Evolutionary conservation across 2,113 vertebrate species (phyloP).

Genomic region (Melanerpes formicivorus): DNA sequence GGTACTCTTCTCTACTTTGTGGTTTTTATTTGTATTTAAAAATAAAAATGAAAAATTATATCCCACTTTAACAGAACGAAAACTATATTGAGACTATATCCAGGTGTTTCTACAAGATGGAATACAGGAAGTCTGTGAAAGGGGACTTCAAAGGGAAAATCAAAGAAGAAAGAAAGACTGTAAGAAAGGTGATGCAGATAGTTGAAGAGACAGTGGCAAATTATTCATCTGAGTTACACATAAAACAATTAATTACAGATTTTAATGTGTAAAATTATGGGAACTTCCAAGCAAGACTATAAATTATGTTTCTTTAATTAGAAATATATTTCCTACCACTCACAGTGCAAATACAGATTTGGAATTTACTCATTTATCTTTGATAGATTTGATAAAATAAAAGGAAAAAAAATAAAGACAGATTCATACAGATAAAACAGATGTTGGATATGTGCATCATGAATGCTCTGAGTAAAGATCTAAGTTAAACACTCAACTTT

Average conservation of each 20-base stretch:
- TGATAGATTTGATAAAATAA: not conserved
- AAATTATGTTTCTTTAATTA: not conserved
- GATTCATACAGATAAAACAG: not conserved
- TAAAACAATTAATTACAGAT: not conserved
- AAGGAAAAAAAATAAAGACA: not conserved
- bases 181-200: not conserved
- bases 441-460: accelerated
- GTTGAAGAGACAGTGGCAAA: not conserved
- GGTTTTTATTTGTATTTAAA: not conserved
- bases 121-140: not conserved
- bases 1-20: not conserved
- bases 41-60: not conserved
- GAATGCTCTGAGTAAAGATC: not conserved
- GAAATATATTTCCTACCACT: not conserved
- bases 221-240: not conserved
- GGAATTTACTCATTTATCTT: not conserved
- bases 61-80: not conserved
- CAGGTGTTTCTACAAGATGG: not conserved
- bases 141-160: not conserved
- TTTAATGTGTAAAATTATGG: not conserved
- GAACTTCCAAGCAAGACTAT: not conserved
- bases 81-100: not conserved
- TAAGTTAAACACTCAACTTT: not conserved
- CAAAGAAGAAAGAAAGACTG: not conserved
- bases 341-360: not conserved